Percentiles rank a stretch among this genome's conserved stretches.
These are phyloP conservation scores for Antigone vipio DNA, from an alignment of 2,113 vertebrate species.

Conservation along the genomic window DNA sequence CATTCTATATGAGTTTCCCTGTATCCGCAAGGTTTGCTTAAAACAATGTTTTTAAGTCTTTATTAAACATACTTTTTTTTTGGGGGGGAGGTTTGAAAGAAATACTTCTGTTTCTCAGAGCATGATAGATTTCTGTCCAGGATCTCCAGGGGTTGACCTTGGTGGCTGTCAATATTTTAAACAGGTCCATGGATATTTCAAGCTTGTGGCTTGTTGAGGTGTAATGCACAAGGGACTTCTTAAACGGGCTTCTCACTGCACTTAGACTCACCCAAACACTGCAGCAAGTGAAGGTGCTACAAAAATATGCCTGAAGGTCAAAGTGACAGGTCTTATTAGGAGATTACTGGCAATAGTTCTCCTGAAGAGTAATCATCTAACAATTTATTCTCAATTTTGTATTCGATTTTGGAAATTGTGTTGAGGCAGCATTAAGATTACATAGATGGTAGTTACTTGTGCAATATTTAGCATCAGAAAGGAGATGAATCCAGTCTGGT, in stretches of 20 bases:
- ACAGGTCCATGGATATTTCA: background rate
- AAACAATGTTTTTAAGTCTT: background rate
- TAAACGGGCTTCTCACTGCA: constrained; percentile 3
- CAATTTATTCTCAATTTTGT: constrained; percentile 45
- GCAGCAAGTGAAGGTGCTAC: constrained; percentile 22
- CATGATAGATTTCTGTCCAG: background rate
- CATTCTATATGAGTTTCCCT: background rate
- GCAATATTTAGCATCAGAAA: constrained; percentile 46
- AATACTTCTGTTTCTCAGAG: background rate
- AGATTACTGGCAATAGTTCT: background rate
- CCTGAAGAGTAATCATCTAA: constrained; percentile 36
- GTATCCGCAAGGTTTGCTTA: background rate
- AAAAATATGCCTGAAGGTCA: constrained; percentile 11
- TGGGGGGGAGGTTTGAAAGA: background rate
- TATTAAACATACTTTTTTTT: background rate
- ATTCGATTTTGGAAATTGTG: background rate
- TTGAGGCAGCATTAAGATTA: constrained; percentile 23
- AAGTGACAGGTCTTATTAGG: constrained; percentile 13
- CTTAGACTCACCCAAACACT: background rate
- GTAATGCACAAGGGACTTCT: background rate
- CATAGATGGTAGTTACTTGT: background rate
- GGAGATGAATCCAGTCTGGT: background rate
- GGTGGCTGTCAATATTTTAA: constrained; percentile 37
- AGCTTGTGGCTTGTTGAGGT: constrained; percentile 9
- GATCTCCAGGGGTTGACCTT: constrained; percentile 17